Evolutionary conservation across 2,113 vertebrate genomes (phyloP), one percentile per base, ranked within the genome.

Genomic region (Cebidichthys violaceus): DNA sequence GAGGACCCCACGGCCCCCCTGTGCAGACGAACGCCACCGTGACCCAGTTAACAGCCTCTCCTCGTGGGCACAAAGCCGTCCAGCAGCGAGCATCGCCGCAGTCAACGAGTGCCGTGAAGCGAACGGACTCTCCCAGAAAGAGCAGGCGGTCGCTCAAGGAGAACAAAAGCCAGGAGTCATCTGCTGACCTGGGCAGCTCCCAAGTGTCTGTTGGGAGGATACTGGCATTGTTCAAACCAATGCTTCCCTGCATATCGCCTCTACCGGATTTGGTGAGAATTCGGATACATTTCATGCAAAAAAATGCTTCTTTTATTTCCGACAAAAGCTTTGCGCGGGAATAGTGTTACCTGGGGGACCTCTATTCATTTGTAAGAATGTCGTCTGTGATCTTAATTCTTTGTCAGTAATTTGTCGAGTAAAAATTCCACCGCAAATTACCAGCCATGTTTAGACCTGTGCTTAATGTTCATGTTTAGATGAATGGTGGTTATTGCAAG

Each of bases 191-290:
- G 5, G 18, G 24, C 69, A 66, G 35, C 13, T 18, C 2, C 0
- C 6, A 52, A 55, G 0, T 72, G 0, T 71, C 84, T 77, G 0
- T 89, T 45, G 61, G 75, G 70, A 89, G 47, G 60, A 86, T 77
- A 35, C 68, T 70, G 70, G 86, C 96, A 2, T 95, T 95, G 92
- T 96, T 96, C 80, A 95, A 78, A 60, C 96, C 96, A 35, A 87
- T 98, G 9, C 96, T 93, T 29, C 93, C 96, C 71, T 95, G 96
- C 0, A 82, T 99, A 65, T 99, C 98, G 62, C 98, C 98, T 0
- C 50, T 99, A 80, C 88, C 79, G 35, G 85, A 91, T 41, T 90
- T 52, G 86, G 92, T 92, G 33, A 92, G 86, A 79, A 71, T 45
- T 27, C 22, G 17, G 0, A 27, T 78, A 13, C 24, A 6, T 47